A percentile compares a stretch with the other conserved stretches of the same genome.
phyloP scores from a whole-genome alignment of 2,113 vertebrate genomes.

The Vulpes ferrilata region DNA sequence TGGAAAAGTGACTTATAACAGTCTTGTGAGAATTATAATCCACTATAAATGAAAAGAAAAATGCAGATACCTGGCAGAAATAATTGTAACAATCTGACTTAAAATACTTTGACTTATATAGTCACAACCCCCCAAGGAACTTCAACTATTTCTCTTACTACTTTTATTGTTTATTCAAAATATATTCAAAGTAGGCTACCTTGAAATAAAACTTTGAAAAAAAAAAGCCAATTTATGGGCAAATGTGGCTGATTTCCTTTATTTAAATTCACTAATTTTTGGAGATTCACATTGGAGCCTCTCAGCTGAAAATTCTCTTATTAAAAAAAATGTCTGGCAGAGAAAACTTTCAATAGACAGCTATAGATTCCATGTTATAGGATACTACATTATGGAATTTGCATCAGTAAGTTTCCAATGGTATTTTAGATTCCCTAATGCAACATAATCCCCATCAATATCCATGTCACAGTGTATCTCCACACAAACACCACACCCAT shows the following conservation, averaged over 20 bases:
- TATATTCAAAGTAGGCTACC: not conserved
- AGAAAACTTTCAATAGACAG: constrained; percentile 23
- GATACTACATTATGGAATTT: not conserved
- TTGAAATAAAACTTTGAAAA: not conserved
- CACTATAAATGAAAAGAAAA: not conserved
- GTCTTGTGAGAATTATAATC: not conserved
- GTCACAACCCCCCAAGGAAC: not conserved
- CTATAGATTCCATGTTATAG: not conserved
- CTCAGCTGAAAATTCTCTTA: constrained; percentile 13
- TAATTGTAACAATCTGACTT: constrained; percentile 48
- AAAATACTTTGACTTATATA: constrained; percentile 39
- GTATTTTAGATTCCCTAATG: constrained; percentile 44
- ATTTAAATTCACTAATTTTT: constrained; percentile 49
- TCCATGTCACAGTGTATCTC: not conserved
- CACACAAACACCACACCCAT: not conserved
- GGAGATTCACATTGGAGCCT: not conserved
- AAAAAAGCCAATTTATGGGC: not conserved
- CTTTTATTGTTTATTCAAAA: constrained; percentile 31
- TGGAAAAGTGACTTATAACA: not conserved
- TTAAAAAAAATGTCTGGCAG: not conserved
- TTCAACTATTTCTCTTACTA: not conserved
- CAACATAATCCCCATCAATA: constrained; percentile 4
- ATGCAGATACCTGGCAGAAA: not conserved
- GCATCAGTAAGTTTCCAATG: not conserved
- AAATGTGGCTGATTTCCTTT: constrained; percentile 43